Conservation (phyloP, 1,140 invertebrate genomes). For the Lamellibrachia luymesi region DNA sequence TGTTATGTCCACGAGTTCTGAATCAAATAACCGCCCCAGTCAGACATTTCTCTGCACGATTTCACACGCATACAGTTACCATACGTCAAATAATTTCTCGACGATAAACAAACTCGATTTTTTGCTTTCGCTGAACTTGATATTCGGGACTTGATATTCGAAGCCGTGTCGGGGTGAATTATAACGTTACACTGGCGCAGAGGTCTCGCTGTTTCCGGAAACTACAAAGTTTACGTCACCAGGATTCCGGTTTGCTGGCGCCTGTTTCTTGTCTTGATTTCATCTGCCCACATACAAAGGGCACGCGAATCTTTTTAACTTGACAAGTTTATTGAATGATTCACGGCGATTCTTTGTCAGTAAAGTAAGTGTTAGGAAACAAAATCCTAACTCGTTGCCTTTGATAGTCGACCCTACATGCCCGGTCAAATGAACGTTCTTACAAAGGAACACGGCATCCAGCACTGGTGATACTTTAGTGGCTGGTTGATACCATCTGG, state of each 20-base stretch:
- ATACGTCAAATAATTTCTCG: not conserved
- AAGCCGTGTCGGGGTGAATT: not conserved
- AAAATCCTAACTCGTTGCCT: not conserved
- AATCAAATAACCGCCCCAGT: not conserved
- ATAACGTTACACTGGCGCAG: not conserved
- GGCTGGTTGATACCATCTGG: no score
- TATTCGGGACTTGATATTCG: not conserved
- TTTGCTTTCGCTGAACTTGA: not conserved
- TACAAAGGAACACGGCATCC: no score
- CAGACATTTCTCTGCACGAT: not conserved
- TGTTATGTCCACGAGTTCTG: not conserved
- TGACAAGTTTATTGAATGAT: conserved; percentile 1
- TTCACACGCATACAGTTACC: not conserved
- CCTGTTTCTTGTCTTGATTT: not conserved
- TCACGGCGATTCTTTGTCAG: not conserved
- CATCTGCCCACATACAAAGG: no score
- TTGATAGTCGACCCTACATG: no score
- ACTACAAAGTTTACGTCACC: not conserved
- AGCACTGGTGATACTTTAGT: no score
- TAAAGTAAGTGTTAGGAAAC: not conserved
- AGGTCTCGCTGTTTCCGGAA: not conserved
- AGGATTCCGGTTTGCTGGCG: not conserved
- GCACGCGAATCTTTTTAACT: not conserved
- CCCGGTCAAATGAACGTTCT: no score
- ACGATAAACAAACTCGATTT: not conserved